Base-by-base conservation (phyloP, 1,140 invertebrate genomes). In the roundworm (Caenorhabditis elegans) region DNA sequence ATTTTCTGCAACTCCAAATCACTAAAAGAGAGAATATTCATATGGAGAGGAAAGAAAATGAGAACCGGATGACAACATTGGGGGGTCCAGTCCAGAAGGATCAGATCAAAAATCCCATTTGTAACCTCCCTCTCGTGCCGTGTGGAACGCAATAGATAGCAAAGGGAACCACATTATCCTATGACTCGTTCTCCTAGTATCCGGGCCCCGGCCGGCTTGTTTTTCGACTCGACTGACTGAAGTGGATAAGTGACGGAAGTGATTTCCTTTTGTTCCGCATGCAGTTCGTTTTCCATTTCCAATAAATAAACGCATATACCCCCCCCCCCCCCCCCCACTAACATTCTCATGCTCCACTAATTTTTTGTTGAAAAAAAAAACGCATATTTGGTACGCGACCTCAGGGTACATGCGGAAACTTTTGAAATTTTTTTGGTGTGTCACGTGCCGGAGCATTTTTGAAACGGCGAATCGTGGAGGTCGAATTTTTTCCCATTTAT, bases 141-240 rank as follows among this genome's bases (percentile, higher is more conserved):
- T 6, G 15, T 26, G 53, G 26, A 15, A 60, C 31, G 28, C 53
- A 34, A 10, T 22, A 17, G 28, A 60, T 60, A 39, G 34, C 8
- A 70, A 39, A n/a, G n/a, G 60, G 60, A 39, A 70, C 60, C 34
- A 70, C 60, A 70, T 70, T 70, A 70, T 70, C 60, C 22, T 70
- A 24, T 70, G 60, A 70, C 60, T 70, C 60, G 15, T 43, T 22
- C 10, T 28, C 34, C 34, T 60, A 17, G 53, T 60, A 70, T 70
- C 31, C 34, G 28, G 39, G 15, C 34, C 31, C 34, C 22, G 39
- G 15, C 34, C 60, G 60, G 5, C 26, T 39, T 36, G 60, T 36
- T 70, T 70, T 70, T 70, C 34, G 34, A 70, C 60, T 60, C n/a
- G n/a, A n/a, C n/a, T 31, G 53, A 60, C 53, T 31, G 13, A 60